These are phyloP conservation scores for Alsophila aescularia DNA, from an alignment of 2,888 invertebrate genomes.

Conservation along the genomic window DNA sequence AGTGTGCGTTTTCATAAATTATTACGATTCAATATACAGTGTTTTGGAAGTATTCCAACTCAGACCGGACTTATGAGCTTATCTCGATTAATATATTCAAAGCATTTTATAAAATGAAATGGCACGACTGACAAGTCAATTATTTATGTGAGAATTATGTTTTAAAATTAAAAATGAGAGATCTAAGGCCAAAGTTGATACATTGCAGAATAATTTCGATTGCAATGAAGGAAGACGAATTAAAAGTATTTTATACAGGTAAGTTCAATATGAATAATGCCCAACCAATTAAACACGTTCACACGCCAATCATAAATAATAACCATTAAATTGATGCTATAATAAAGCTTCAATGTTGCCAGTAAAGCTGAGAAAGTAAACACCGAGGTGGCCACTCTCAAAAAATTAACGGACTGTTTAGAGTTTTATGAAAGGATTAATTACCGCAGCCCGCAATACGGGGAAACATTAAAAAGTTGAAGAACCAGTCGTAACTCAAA, in stretches of 20 bases:
- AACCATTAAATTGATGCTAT: constrained; percentile 65
- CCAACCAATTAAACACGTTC: constrained; percentile 60
- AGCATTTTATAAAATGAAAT: constrained; percentile 39
- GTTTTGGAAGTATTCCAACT: constrained; percentile 55
- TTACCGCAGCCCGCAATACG: constrained; percentile 61
- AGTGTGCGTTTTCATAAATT: constrained; percentile 41
- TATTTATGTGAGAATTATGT: constrained; percentile 25
- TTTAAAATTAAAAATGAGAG: constrained; percentile 13
- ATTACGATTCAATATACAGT: constrained; percentile 42
- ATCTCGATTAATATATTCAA: constrained; percentile 25
- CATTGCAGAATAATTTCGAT: constrained; percentile 20
- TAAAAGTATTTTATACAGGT: constrained; percentile 27
- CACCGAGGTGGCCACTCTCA: constrained; percentile 52
- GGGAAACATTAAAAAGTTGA: constrained; percentile 68
- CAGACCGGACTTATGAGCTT: constrained; percentile 48
- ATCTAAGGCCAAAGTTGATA: constrained; percentile 14
- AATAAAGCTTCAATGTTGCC: constrained; percentile 59
- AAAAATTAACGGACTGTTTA: constrained; percentile 53
- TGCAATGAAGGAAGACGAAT: constrained; percentile 7
- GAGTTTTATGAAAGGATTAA: constrained; percentile 70
- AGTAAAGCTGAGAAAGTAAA: constrained; percentile 59
- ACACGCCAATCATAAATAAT: constrained; percentile 73
- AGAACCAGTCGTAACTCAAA: constrained; percentile 60
- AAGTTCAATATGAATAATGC: constrained; percentile 32
- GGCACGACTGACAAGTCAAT: constrained; percentile 36